phyloP scores from a whole-genome alignment of 64 coral and sea anemone genomes.

The Dendronephthya gigantea region DNA sequence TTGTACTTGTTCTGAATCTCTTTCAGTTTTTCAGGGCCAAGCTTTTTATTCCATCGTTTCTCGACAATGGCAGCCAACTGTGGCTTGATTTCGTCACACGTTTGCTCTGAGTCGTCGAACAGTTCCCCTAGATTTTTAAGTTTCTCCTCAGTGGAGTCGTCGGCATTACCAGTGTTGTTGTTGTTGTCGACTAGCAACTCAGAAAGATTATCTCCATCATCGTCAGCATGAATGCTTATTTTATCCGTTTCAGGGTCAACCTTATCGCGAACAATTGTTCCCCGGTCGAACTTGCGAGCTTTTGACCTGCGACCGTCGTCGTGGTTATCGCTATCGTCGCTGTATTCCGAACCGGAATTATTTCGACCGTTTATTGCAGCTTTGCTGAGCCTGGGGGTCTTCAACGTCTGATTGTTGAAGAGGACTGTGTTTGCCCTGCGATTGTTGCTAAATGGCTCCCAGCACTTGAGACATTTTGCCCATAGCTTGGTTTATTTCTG shows the following conservation, averaged over 20 bases:
- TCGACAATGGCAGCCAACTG: background rate
- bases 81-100: background rate
- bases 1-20: background rate
- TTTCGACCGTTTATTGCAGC: no score
- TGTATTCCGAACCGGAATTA: no score
- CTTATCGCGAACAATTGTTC: no score
- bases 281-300: background rate
- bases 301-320: no score
- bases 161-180: background rate
- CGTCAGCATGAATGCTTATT: background rate
- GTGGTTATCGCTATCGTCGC: no score
- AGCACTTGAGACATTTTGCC: no score
- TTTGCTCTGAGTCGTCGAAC: background rate
- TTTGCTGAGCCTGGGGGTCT: no score
- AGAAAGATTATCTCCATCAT: background rate
- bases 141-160: background rate
- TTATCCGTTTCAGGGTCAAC: no score
- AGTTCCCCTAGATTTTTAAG: background rate
- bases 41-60: conserved; percentile 1
- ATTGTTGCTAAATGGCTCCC: no score
- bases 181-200: background rate
- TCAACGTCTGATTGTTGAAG: no score
- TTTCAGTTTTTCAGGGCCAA: background rate
- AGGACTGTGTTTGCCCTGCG: no score
- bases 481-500: no score